phyloP scores from a whole-genome alignment of 1,140 invertebrate species.

The Centruroides sculpturatus region DNA sequence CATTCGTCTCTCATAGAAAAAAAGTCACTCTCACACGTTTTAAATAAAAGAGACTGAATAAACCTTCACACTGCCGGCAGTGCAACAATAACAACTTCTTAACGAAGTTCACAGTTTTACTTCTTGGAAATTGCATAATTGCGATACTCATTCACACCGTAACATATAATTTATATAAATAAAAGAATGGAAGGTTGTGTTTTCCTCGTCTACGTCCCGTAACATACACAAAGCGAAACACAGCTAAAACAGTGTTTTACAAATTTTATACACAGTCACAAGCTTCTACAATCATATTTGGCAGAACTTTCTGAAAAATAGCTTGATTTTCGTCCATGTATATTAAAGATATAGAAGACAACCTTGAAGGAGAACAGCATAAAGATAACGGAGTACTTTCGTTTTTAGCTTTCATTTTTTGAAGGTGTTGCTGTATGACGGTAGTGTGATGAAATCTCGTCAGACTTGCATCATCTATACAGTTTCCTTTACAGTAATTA shows the following conservation, averaged over 20 bases:
- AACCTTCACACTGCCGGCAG: too few species aligned
- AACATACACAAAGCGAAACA: too few species aligned
- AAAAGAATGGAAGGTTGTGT: neutral
- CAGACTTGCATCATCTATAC: conserved; percentile 23
- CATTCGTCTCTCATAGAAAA: too few species aligned
- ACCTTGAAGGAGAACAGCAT: neutral
- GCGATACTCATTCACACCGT: too few species aligned
- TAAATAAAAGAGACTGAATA: too few species aligned
- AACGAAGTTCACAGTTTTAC: too few species aligned
- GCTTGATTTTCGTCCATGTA: neutral
- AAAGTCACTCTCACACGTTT: too few species aligned
- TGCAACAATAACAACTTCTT: too few species aligned
- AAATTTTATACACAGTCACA: neutral
- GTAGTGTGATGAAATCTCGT: neutral
- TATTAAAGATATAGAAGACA: conserved; percentile 1
- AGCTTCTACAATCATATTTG: neutral
- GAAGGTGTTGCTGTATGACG: neutral
- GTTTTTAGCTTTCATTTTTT: neutral
- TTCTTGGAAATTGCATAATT: too few species aligned
- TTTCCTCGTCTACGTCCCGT: too few species aligned
- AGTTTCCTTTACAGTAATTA: conserved; percentile 81
- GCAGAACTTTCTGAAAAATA: neutral
- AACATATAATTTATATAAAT: too few species aligned
- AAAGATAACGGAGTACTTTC: neutral
- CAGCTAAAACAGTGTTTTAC: too few species aligned